phyloP scores from a whole-genome alignment of 1,140 invertebrate genomes.

The Drosophila dunni region DNA sequence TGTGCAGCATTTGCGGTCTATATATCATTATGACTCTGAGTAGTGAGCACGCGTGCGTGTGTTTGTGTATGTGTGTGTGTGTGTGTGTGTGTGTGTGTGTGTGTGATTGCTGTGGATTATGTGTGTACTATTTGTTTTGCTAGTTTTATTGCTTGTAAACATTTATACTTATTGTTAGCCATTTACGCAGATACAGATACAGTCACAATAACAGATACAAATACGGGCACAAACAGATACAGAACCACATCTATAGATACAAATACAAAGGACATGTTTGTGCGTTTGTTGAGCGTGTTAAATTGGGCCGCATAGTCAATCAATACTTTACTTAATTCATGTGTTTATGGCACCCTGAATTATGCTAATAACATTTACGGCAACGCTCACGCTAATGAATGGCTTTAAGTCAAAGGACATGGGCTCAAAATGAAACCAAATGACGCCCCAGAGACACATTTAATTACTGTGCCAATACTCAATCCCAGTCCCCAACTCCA shows the following conservation, averaged over 20 bases:
- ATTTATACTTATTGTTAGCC: slow-evolving; percentile 73
- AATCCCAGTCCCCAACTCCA: neutral
- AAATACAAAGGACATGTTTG: slow-evolving; percentile 36
- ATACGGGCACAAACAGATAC: slow-evolving; percentile 20
- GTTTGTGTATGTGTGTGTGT: slow-evolving; percentile 8
- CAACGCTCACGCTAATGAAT: slow-evolving; percentile 23
- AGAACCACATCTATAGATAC: neutral
- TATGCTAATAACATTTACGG: slow-evolving; percentile 47
- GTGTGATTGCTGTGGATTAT: slow-evolving; percentile 20
- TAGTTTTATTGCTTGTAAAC: slow-evolving; percentile 82
- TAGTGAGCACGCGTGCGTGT: neutral
- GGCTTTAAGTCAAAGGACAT: neutral
- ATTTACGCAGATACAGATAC: slow-evolving; percentile 50
- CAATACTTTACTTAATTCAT: slow-evolving; percentile 48
- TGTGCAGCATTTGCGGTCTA: slow-evolving; percentile 75
- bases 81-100: slow-evolving; percentile 18
- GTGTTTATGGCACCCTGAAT: slow-evolving; percentile 45
- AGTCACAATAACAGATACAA: slow-evolving; percentile 15
- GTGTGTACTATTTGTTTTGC: slow-evolving; percentile 51
- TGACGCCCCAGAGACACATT: slow-evolving; percentile 58
- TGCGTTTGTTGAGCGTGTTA: slow-evolving; percentile 37
- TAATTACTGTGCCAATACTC: slow-evolving; percentile 51
- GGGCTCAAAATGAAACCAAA: slow-evolving; percentile 26
- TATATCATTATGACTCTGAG: slow-evolving; percentile 60
- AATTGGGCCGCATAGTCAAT: slow-evolving; percentile 48